These are phyloP conservation scores for Trissolcus brochymenae DNA, from an alignment of 2,888 invertebrate species.

Conservation along the genomic window DNA sequence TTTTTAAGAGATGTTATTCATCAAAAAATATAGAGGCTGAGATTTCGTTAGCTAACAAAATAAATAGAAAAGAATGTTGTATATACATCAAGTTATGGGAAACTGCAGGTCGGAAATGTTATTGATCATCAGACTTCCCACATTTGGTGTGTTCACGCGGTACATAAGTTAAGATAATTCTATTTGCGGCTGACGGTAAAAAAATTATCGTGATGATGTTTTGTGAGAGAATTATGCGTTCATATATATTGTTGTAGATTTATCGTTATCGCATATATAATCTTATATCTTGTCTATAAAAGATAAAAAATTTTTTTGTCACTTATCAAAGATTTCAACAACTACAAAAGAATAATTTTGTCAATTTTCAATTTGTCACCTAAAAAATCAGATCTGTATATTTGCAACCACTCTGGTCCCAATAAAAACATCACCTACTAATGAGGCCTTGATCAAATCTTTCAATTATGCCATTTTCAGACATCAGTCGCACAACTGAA, in stretches of 20 bases:
- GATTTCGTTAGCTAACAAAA: too few relatives aligned
- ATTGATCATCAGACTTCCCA: slow-evolving; percentile 35
- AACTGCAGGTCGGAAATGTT: slow-evolving; percentile 27
- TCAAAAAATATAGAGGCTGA: not conserved
- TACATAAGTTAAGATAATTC: slow-evolving; percentile 35
- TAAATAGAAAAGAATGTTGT: not conserved
- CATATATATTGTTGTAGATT: slow-evolving; percentile 23
- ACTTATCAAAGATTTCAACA: too few relatives aligned
- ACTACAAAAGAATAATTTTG: too few relatives aligned
- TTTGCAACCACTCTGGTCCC: too few relatives aligned
- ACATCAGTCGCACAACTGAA: too few relatives aligned
- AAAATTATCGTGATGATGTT: slow-evolving; percentile 29
- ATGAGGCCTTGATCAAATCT: too few relatives aligned
- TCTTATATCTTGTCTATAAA: too few relatives aligned
- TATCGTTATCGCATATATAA: slow-evolving; percentile 5
- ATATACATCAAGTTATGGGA: slow-evolving; percentile 9
- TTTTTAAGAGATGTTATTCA: not conserved
- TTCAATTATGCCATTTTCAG: too few relatives aligned
- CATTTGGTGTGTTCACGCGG: slow-evolving; percentile 26
- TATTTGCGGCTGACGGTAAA: slow-evolving; percentile 31
- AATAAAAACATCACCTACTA: too few relatives aligned
- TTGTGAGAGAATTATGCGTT: slow-evolving; percentile 32
- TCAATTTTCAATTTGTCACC: too few relatives aligned
- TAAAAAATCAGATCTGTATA: too few relatives aligned
- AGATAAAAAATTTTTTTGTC: too few relatives aligned